These are phyloP conservation scores for Meloe dianella DNA, from an alignment of 2,888 invertebrate genomes.

Conservation along the genomic window DNA sequence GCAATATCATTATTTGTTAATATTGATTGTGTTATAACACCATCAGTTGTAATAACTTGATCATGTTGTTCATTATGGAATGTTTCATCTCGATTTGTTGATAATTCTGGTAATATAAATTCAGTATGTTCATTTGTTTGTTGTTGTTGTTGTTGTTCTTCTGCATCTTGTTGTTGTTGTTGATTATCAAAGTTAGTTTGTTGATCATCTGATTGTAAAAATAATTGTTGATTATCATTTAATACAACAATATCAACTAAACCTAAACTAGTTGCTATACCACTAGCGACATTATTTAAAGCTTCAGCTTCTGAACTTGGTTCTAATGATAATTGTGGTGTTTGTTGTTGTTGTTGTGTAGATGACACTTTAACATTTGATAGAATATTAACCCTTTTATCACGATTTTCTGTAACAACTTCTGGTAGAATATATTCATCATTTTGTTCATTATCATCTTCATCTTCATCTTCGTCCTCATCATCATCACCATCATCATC, in stretches of 20 bases:
- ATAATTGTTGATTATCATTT: conserved; percentile 67
- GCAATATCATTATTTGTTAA: conserved; percentile 59
- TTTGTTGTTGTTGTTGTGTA: conserved; percentile 24
- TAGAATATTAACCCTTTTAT: conserved; percentile 63
- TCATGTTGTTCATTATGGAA: conserved; percentile 34
- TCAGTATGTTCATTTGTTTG: conserved; percentile 48
- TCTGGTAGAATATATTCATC: conserved; percentile 47
- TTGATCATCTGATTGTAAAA: conserved; percentile 58
- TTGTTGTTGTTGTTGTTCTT: conserved; percentile 42
- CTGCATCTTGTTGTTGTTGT: conserved; percentile 46
- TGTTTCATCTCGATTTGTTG: conserved; percentile 41
- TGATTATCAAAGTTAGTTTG: conserved; percentile 27
- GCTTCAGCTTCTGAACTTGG: conserved; percentile 65
- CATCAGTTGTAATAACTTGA: conserved; percentile 39
- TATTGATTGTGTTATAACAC: conserved; percentile 50
- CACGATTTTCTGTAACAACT: conserved; percentile 28
- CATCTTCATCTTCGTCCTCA: conserved; percentile 37
- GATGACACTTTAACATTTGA: conserved; percentile 46
- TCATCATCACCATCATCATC: conserved; percentile 50
- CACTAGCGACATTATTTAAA: conserved; percentile 63
- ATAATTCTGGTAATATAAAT: conserved; percentile 57
- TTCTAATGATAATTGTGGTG: conserved; percentile 47
- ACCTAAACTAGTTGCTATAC: conserved; percentile 65
- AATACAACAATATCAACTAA: conserved; percentile 65
- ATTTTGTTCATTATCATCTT: conserved; percentile 44